Percentiles rank a stretch among this genome's conserved stretches.
Conservation (phyloP, 1,140 invertebrate species). For the Periplaneta americana region DNA sequence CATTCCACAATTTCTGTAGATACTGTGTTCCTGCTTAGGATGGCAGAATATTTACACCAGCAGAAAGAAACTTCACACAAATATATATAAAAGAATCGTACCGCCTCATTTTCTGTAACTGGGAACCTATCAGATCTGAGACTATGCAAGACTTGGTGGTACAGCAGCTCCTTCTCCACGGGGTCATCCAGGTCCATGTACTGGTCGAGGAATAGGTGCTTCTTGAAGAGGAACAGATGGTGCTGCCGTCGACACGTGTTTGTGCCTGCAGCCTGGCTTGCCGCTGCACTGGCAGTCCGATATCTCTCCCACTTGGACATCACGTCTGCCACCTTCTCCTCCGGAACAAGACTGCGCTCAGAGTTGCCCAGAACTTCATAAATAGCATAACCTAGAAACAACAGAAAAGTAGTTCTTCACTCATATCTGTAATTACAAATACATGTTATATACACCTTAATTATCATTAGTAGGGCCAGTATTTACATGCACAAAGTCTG, state of each 20-base stretch:
- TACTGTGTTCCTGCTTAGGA: too few relatives aligned
- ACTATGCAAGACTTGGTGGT: constrained; percentile 89
- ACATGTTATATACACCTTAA: too few relatives aligned
- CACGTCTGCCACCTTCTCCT: constrained; percentile 89
- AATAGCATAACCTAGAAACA: constrained; percentile 63
- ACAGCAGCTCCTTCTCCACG: constrained; percentile 93
- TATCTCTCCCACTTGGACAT: constrained; percentile 94
- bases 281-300: constrained; percentile 48
- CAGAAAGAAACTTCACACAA: too few relatives aligned
- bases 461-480: too few relatives aligned
- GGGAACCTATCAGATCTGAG: constrained; percentile 86
- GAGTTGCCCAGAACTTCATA: constrained; percentile 76
- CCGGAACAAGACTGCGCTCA: constrained; percentile 73
- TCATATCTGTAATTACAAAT: too few relatives aligned
- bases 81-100: too few relatives aligned
- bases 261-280: neutral
- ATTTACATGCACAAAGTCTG: too few relatives aligned
- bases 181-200: constrained; percentile 80
- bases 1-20: too few relatives aligned
- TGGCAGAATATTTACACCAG: too few relatives aligned
- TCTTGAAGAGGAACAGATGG: constrained; percentile 79
- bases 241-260: constrained; percentile 36
- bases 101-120: constrained; percentile 87
- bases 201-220: constrained; percentile 85
- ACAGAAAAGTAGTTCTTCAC: too few relatives aligned